These are phyloP conservation scores for Cerastoderma edule DNA, from an alignment of 2,888 invertebrate genomes.

Conservation along the genomic window DNA sequence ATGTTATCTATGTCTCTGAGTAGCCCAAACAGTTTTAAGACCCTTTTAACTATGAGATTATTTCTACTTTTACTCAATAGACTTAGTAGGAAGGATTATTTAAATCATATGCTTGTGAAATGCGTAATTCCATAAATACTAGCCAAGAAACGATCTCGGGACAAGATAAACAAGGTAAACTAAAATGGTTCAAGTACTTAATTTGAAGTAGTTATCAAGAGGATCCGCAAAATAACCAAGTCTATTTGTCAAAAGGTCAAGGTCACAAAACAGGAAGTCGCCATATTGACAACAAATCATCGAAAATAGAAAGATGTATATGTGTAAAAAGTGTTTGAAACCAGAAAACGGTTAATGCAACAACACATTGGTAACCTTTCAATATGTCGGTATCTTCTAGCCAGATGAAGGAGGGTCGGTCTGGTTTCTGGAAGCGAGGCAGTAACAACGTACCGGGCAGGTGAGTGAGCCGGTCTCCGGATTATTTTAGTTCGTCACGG, in stretches of 20 bases:
- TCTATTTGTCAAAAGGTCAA: conserved; percentile 1
- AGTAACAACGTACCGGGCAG: conserved; percentile 76
- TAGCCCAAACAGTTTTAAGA: too few species aligned
- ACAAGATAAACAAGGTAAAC: too few species aligned
- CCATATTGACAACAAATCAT: conserved; percentile 77
- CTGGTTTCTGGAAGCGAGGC: conserved; percentile 77
- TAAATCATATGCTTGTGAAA: too few species aligned
- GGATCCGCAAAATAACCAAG: not conserved
- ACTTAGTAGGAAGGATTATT: too few species aligned
- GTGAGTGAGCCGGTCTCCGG: conserved; percentile 54
- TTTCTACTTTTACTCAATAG: too few species aligned
- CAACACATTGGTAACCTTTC: too few species aligned
- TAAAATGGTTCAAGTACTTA: too few species aligned
- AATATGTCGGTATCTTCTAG: conserved; percentile 69
- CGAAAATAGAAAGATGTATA: conserved; percentile 12
- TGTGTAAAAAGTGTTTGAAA: conserved; percentile 7
- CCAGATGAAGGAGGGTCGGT: conserved; percentile 63
- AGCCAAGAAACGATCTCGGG: too few species aligned
- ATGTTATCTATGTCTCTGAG: too few species aligned
- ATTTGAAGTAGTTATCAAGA: too few species aligned
- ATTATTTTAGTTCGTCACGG: not conserved
- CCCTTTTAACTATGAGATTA: too few species aligned
- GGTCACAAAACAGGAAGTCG: conserved; percentile 56
- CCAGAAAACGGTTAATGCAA: conserved; percentile 18
- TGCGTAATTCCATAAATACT: too few species aligned